Evolutionary conservation across 2,797 vertebrate species (phyloP), one percentile per base, ranked within the genome.

Genomic region (Megalops cyprinoides): DNA sequence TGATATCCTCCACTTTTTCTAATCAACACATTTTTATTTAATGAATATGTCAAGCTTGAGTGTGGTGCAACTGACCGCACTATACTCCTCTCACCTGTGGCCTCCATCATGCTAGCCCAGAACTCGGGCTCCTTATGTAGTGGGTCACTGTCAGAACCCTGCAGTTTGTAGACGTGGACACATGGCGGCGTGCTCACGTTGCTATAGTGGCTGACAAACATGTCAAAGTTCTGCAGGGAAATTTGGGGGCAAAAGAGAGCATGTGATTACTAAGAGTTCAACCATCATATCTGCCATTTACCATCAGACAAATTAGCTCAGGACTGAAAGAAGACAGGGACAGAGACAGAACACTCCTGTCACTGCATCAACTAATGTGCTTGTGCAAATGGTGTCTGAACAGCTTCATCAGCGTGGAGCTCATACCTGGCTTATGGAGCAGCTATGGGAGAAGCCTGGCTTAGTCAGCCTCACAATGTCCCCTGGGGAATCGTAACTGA

Each of bases 51-150:
- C n/a, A 23, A 74, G 14, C 49, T 39, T 42, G 37, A 18, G 25
- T 56, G n/a, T 25, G 10, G 39, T 44, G 71, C n/a, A 39, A 46
- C 23, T 28, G 15, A 1, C 71, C 0, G 20, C 9, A 49, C 6
- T 15, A 18, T 0, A 37, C 46, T 18, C 15, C 25, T 55, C 94
- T 95, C 92, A 98, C 98, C 96, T 93, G 97, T 95, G 0, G 98
- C 95, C 86, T 99, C 98, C 97, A 99, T 98, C 97, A 99, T 97
- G 92, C 97, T 99, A 85, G 98, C 97, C 97, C 98, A 99, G 84
- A 99, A 98, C 76, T 96, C 96, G 0, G 97, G 96, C 62, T 95
- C 94, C 87, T 94, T 96, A 90, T 96, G 95, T 62, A 96, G 90
- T 0, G 95, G 94, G 89, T 97, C 94, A 0, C 92, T 91, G 0